Base-by-base conservation (phyloP, 2,797 vertebrate species). In the Scolopax rusticola region DNA sequence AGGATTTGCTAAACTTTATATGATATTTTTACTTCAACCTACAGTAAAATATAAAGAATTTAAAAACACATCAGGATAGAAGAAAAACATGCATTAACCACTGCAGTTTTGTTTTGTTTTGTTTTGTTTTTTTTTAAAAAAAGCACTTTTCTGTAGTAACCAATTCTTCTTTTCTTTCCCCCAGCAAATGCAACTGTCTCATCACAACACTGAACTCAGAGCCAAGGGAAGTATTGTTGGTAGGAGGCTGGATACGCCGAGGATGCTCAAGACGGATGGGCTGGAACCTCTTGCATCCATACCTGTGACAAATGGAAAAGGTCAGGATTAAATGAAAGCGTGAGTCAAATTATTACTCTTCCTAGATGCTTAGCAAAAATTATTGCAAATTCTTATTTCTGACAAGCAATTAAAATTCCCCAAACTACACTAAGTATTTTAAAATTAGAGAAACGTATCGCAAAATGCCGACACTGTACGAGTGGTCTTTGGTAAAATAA, bases 281-380 rank as follows among this genome's bases (percentile, higher is more conserved):
- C 98, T 97, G 36, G 98, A 99, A 64, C 99, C 99, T 92, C 98
- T 98, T 4, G 99, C 99, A 92, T 99, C 98, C 99, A 99, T 99
- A 97, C 98, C 99, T 99, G 98, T 53, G 98, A 98, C 85, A 97
- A 96, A 98, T 27, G 65, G 79, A 83, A 94, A 93, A 93, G 57
- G 45, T 69, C 47, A 73, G 61, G n/a, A 47, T 95, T 94, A 93
- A 94, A 87, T 30, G 38, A 64, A 60, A 61, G 65, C 48, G 2
- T 5, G 14, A 61, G 3, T 56, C 43, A 41, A 50, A 36, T 48
- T 17, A 38, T 14, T 53, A 17, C 28, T 41, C 20, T 41, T 69
- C 47, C 48, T 15, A 56, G 21, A 25, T 8, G 41, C 48, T 41
- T 41, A 74, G 57, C 48, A 65, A 78, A 82, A 87, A 57, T 12